Percentiles rank a stretch among this genome's conserved stretches.
Conservation (phyloP, 2,797 vertebrate genomes). For the Myotis myotis region DNA sequence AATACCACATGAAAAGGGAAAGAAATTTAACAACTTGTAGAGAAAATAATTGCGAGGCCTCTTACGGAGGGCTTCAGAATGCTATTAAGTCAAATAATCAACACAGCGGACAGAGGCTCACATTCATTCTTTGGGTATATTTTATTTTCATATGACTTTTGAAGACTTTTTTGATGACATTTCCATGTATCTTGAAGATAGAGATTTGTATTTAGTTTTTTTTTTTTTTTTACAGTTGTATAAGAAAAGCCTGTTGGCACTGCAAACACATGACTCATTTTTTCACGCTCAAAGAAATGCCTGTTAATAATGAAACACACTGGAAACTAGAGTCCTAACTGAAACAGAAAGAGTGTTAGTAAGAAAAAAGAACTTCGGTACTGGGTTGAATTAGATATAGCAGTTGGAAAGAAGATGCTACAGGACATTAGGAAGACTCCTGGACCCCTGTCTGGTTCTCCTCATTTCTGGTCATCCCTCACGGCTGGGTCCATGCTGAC, state of each 20-base stretch:
- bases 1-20: conserved; percentile 13
- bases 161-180: not conserved
- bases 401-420: not conserved
- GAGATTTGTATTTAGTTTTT: not conserved
- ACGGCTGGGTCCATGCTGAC: not conserved
- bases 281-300: not conserved
- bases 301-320: not conserved
- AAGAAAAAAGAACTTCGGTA: not conserved
- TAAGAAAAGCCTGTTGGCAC: not conserved
- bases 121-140: not conserved
- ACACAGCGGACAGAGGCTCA: not conserved
- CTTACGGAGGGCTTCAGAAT: not conserved
- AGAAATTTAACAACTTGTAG: not conserved
- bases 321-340: not conserved
- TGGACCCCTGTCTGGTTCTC: not conserved
- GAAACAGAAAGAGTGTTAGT: not conserved
- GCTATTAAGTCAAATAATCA: not conserved
- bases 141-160: not conserved
- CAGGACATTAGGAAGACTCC: not conserved
- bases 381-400: not conserved
- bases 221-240: not conserved
- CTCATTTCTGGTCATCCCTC: not conserved
- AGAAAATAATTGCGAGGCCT: not conserved
- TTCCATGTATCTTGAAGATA: not conserved
- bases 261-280: not conserved